Base-by-base conservation (phyloP, 2,113 vertebrate genomes). In the Pelusios castaneus region DNA sequence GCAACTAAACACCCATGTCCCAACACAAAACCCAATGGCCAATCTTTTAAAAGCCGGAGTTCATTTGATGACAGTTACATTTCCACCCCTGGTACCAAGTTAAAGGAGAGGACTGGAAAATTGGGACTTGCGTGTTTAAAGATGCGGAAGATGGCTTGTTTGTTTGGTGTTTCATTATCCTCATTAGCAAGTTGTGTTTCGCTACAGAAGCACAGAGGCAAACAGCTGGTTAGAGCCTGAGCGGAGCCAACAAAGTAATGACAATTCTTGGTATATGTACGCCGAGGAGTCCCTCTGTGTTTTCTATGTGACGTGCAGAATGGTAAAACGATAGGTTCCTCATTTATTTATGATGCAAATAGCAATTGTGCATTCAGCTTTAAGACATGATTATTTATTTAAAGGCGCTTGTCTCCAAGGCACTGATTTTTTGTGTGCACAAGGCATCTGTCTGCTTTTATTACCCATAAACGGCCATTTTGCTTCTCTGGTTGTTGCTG, bases 321-420 rank as follows among this genome's bases (percentile, higher is more conserved):
- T 47, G 93, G 98, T 97, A 98, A 98, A 98, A 98, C 98, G 98
- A 97, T 91, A 88, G 89, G 86, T 91, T 95, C 91, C 91, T 99
- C 95, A 98, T 98, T 99, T 99, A 99, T 99, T 99, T 97, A 99
- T 99, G 97, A 98, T 97, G 97, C 97, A 98, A 98, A 98, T 94
- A 98, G 96, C 97, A 97, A 97, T 95, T 92, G 97, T 97, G 97
- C 96, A 85, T 97, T 97, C 95, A 92, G 96, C 96, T 91, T 96
- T 97, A 98, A 98, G 98, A 98, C 96, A 96, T 96, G 92, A 98
- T 99, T 97, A 99, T 98, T 99, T 98, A 99, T 99, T 99, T 97
- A 98, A 89, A 97, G 92, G 84, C 82, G 87, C 93, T 95, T 97
- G 96, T 98, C 98, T 98, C 96, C 5, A 89, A 95, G 96, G 97